Evolutionary conservation across 1,140 invertebrate species (phyloP).

Genomic region (Drosophila nasuta): DNA sequence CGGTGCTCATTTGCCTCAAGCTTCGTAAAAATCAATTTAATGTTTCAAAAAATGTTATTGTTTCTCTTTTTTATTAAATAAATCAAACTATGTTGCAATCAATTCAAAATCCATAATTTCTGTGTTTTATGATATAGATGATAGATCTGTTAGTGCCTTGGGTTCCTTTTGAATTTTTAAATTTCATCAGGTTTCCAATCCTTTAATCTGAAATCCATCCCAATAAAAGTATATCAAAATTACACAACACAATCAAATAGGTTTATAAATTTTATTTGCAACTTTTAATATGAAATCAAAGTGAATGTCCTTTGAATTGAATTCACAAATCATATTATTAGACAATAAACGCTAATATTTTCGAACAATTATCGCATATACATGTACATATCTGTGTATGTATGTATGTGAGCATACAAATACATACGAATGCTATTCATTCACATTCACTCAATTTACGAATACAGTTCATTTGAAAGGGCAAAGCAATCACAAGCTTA

Average conservation of each 20-base stretch:
- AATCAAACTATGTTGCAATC: too few species aligned
- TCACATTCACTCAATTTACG: slow-evolving; percentile 19
- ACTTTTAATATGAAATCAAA: slow-evolving; percentile 74
- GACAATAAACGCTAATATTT: slow-evolving; percentile 69
- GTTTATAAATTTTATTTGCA: slow-evolving; percentile 73
- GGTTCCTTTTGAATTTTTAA: neutral
- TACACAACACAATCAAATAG: slow-evolving; percentile 9
- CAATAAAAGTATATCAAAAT: neutral
- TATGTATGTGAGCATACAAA: slow-evolving; percentile 1
- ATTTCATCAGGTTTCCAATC: neutral
- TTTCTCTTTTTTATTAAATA: too few species aligned
- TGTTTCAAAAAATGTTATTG: too few species aligned
- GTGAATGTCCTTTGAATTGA: slow-evolving; percentile 64
- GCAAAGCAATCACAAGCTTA: slow-evolving; percentile 56
- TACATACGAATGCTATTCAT: slow-evolving; percentile 12
- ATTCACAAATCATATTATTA: slow-evolving; percentile 74
- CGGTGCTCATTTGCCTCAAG: neutral
- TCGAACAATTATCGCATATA: slow-evolving; percentile 27
- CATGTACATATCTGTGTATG: slow-evolving; percentile 9
- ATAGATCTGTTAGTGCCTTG: too few species aligned
- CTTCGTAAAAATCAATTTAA: too few species aligned
- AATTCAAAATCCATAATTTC: too few species aligned
- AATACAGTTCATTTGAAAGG: slow-evolving; percentile 25
- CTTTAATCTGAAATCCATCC: neutral
- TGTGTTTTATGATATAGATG: too few species aligned